Evolutionary conservation across 2,888 invertebrate species (phyloP), one percentile per base, ranked within the genome.

Genomic region (Drosophila pseudotakahashii): DNA sequence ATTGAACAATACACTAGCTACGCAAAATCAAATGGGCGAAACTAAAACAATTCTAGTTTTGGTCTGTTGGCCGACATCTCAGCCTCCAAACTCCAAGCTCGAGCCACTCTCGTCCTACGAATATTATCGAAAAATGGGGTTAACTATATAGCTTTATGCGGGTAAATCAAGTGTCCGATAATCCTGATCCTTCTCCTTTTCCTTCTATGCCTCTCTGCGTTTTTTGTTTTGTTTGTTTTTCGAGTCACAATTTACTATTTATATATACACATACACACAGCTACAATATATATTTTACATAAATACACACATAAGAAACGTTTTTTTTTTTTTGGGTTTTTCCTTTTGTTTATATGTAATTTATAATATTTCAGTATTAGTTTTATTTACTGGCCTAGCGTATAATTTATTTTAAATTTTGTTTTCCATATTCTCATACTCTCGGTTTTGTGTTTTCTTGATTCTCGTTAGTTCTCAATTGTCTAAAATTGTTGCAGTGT

Each of bases 241-340:
- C 23, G 42, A 64, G 67, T 68, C 37, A 70, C 39, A 58, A 44
- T 59, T 68, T 51, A 26, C 59, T 75, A 75, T 53, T 61, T 76
- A 63, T 55, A 63, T 55, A 64, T 78, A 44, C 70, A 45, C 79
- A 80, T 70, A 82, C 77, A 54, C 51, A 60, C 59, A 60, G 23
- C 75, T 55, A 61, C 50, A 63, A 53, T 64, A 57, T 44, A 73
- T 70, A 72, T 70, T 50, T 71, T 87, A 88, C 88, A 88, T 85
- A 81, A 76, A 82, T 82, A 82, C 80, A 81, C 80, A 82, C 63
- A 74, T 79, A 82, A 88, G 77, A 82, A 77, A 88, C 77, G n/a
- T n/a, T n/a, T n/a, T 42, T 32, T 71, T 55, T 26, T 55, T 36
- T 32, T 45, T 23, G 36, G 14, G 19, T 26, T 39, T 36, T 47